Evolutionary conservation across 1,140 invertebrate genomes (phyloP).

Genomic region (Apolygus lucorum): DNA sequence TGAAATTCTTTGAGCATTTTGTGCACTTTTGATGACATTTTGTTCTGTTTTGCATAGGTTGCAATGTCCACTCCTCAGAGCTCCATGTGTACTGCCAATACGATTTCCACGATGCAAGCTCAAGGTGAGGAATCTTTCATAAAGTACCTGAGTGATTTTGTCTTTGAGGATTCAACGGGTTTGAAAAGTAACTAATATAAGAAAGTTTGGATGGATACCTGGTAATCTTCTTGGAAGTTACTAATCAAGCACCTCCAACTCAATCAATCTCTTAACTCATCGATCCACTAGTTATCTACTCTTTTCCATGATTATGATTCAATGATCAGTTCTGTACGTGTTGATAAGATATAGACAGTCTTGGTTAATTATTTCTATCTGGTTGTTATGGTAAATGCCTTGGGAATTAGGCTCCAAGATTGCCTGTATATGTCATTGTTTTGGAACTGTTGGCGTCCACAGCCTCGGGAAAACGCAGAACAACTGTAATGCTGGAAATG

Average conservation of each 20-base stretch:
- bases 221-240: not conserved
- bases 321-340: too few relatives aligned
- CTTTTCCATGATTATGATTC: too few relatives aligned
- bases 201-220: not conserved
- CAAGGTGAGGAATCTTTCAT: not conserved
- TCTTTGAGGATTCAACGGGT: not conserved
- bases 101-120: slow-evolving; percentile 25
- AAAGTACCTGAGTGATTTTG: not conserved
- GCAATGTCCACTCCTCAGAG: slow-evolving; percentile 25
- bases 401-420: too few relatives aligned
- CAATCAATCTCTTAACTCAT: not conserved
- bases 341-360: too few relatives aligned
- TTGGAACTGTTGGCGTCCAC: too few relatives aligned
- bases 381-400: too few relatives aligned
- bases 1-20: not conserved
- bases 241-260: not conserved
- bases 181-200: not conserved
- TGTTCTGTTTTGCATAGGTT: slow-evolving; percentile 7
- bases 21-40: not conserved
- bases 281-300: not conserved
- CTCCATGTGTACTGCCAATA: slow-evolving; percentile 22
- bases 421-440: too few relatives aligned
- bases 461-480: too few relatives aligned
- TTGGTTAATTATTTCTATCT: too few relatives aligned
- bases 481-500: too few relatives aligned